Conservation (phyloP, 2,113 vertebrate species). For the Mastomys natalensis region DNA sequence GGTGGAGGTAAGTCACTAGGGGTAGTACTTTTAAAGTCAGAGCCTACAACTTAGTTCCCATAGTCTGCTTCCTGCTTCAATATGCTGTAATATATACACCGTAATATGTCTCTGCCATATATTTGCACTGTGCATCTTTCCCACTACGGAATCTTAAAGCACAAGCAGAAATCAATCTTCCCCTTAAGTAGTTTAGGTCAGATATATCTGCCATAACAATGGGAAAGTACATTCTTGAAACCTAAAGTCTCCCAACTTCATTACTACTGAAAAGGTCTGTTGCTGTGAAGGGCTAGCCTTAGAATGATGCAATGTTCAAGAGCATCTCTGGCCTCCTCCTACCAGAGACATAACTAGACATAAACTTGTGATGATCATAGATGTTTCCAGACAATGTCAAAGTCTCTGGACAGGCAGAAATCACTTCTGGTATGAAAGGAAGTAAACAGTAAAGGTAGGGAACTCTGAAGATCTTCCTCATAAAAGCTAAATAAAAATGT, state of each 20-base stretch:
- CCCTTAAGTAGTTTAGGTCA: background rate
- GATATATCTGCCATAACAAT: background rate
- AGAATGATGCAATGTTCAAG: background rate
- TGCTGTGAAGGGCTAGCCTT: background rate
- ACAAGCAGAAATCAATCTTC: background rate
- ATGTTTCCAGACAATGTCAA: background rate
- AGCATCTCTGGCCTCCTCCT: background rate
- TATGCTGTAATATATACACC: background rate
- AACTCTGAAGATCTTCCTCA: background rate
- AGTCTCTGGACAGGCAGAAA: background rate
- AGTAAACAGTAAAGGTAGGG: background rate
- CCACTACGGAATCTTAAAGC: background rate
- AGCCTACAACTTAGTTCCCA: background rate
- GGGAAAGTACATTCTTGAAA: background rate
- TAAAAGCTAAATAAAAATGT: background rate
- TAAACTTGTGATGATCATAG: background rate
- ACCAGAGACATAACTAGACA: background rate
- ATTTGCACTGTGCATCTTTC: too few species aligned
- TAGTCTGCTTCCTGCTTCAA: background rate
- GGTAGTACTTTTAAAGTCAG: background rate
- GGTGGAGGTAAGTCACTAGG: background rate
- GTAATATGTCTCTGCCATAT: background rate
- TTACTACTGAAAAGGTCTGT: background rate
- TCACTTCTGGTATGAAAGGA: background rate
- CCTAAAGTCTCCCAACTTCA: background rate